Base-by-base conservation (phyloP, 2,113 vertebrate genomes). In the Ictalurus furcatus region DNA sequence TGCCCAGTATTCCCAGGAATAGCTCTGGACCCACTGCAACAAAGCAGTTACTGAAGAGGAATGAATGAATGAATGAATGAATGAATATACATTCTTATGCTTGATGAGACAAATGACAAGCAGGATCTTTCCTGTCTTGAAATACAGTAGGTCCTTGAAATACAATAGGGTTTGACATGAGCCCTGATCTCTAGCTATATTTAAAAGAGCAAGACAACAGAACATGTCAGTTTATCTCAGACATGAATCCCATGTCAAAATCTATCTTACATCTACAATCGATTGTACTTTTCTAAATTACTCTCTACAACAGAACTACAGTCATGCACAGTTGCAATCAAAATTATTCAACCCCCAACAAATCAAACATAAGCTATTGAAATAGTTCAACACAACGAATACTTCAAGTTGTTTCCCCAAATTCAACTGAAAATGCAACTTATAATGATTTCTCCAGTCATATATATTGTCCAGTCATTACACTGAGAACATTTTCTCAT, bases 161-260 rank as follows among this genome's bases (percentile, higher is more conserved):
- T 54, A 79, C 44, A 52, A 52, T n/a, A 34, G 40, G 40, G 23
- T 78, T 48, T 78, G 23, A 28, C 44, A 12, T 9, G 58, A 69
- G 65, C 54, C 71, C 23, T 56, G 76, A 63, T 87, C 52, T 73
- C 69, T 61, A 19, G 65, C 73, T 89, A 84, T 89, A 81, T 82
- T 92, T 89, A 40, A 8, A 78, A 86, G 13, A 78, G 19, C 34
- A 40, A 40, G 37, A 74, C 34, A 40, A 74, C 34, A 74, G 74
- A 44, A 78, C 78, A 86, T 28, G 79, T 76, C 82, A 81, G 85
- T 67, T 48, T 71, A 48, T 86, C 19, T 87, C 30, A 63, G 58
- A 78, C 37, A 81, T 5, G 14, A n/a, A 14, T 84, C 0, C 19
- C 19, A 48, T 82, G 67, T 87, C 48, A 87, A 83, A 82, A 54